Percentiles rank a stretch among this genome's conserved stretches.
Conservation (phyloP, 2,888 invertebrate species). For the Leistus spinibarbis region DNA sequence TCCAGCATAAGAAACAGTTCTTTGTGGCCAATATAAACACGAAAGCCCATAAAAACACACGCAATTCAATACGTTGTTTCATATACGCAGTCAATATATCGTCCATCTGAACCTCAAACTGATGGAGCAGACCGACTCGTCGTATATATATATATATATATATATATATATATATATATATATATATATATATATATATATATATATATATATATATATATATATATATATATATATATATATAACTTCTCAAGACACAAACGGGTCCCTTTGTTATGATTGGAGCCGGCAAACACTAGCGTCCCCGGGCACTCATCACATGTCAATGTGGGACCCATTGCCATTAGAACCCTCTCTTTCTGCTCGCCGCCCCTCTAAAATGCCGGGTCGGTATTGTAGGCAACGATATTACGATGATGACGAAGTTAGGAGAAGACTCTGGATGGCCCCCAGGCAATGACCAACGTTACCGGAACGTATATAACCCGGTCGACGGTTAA, state of each 20-base stretch:
- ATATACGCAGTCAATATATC: not conserved
- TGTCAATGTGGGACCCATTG: not conserved
- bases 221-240: no score
- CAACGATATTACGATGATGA: not conserved
- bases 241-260: not conserved
- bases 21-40: not conserved
- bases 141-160: no score
- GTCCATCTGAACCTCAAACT: not conserved
- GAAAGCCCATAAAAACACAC: not conserved
- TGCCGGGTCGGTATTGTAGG: not conserved
- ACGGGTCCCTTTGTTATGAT: not conserved
- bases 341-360: not conserved
- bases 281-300: not conserved
- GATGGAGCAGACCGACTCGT: no score
- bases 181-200: no score
- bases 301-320: slow-evolving; percentile 5
- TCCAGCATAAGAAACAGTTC: not conserved
- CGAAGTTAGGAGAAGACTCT: not conserved
- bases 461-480: not conserved
- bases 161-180: no score
- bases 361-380: not conserved
- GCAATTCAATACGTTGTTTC: not conserved
- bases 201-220: no score
- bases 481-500: not conserved
- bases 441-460: not conserved